Evolutionary conservation across 2,113 vertebrate species (phyloP).

Genomic region (Melanocharis versteri): DNA sequence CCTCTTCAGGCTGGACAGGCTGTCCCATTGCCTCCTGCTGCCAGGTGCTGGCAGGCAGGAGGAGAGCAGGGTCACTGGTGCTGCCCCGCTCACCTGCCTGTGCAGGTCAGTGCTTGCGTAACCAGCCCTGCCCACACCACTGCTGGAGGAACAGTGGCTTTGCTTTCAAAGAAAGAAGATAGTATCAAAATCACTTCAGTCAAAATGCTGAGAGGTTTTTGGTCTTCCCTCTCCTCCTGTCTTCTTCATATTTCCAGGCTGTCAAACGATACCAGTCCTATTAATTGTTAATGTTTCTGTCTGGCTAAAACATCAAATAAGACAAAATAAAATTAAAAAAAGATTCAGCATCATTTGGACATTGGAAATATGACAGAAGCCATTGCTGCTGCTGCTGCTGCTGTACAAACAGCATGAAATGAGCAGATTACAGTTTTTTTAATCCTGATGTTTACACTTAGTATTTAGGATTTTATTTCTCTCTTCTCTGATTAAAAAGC

Average conservation of each 20-base stretch:
- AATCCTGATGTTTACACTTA: not conserved
- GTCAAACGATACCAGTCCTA: not conserved
- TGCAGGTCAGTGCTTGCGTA: not conserved
- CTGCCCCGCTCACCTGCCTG: not conserved
- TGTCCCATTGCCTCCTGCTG: not conserved
- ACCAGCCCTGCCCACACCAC: not conserved
- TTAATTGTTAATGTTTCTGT: not conserved
- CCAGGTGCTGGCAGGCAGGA: rapidly evolving
- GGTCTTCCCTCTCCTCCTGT: not conserved
- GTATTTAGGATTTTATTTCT: not conserved
- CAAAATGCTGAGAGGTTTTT: not conserved
- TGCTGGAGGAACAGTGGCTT: not conserved
- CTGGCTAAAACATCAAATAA: not conserved
- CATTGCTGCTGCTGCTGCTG: not conserved
- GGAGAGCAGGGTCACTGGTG: rapidly evolving
- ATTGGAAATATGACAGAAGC: not conserved
- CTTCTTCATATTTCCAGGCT: not conserved
- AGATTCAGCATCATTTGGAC: not conserved
- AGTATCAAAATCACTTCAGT: not conserved
- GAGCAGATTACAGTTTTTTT: not conserved
- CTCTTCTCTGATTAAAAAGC: not conserved
- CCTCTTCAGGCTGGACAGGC: not conserved
- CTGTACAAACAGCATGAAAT: not conserved
- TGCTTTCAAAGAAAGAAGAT: not conserved
- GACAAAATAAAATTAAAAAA: not conserved